Evolutionary conservation across 2,113 vertebrate genomes (phyloP).

Genomic region (Phoxinus phoxinus): DNA sequence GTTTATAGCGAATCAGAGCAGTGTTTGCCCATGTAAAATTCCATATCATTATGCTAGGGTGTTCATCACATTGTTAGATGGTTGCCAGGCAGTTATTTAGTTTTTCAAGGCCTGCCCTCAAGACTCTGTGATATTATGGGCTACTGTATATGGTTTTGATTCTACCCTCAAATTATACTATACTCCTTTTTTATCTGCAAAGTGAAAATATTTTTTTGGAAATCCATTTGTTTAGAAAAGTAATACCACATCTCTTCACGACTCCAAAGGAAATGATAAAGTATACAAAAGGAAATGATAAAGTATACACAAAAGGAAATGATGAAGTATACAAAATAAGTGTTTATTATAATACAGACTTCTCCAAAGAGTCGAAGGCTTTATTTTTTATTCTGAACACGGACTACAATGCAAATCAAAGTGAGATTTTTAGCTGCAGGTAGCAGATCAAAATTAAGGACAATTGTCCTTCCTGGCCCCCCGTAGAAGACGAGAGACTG

Average conservation of each 20-base stretch:
- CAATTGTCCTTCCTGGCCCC: slow-evolving; percentile 65
- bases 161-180: neutral
- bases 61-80: neutral
- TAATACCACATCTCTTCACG: neutral
- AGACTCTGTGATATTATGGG: neutral
- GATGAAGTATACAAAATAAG: slow-evolving; percentile 3
- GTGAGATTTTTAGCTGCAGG: slow-evolving; percentile 55
- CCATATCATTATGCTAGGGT: neutral
- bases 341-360: slow-evolving; percentile 2
- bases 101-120: neutral
- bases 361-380: slow-evolving; percentile 4
- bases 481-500: slow-evolving; percentile 57
- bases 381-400: slow-evolving; percentile 58
- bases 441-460: slow-evolving; percentile 64
- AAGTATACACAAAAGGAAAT: neutral
- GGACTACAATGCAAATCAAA: slow-evolving; percentile 64
- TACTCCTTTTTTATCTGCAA: neutral
- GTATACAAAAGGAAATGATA: slow-evolving; percentile 4
- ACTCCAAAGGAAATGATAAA: neutral
- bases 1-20: neutral
- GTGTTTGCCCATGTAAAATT: neutral
- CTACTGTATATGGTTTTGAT: neutral
- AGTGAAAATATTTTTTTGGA: neutral
- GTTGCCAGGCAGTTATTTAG: neutral
- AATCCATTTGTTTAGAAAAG: neutral